Evolutionary conservation across 2,797 vertebrate species (phyloP), one percentile per base, ranked within the genome.

Genomic region (Girardinus metallicus): DNA sequence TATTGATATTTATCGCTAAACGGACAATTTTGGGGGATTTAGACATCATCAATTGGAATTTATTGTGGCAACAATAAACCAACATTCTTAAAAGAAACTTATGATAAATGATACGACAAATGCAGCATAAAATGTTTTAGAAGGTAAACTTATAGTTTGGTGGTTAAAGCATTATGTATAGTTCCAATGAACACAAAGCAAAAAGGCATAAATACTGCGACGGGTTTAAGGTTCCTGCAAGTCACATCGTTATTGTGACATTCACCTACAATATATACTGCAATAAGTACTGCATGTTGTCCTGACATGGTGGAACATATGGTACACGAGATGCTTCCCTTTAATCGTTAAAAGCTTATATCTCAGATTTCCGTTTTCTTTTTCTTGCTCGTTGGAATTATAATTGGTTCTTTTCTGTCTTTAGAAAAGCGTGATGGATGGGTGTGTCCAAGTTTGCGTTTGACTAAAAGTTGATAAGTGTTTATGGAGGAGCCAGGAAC

Each of bases 331-430:
- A 73, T 73, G 51, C 21, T 75, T 75, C 39, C 78, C 70, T 90
- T 83, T 82, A 79, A 87, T 80, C 29, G 53, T 55, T 26, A 81
- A 73, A 75, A 53, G 85, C 79, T 87, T 77, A 77, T 80, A 89
- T 91, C 80, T 72, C 78, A 90, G 85, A 88, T 21, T 13, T 49
- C 47, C 1, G 15, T 21, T 49, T 18, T 49, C 47, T 16, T 49
- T 16, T 49, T 49, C 47, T 49, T 18, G 5, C 18, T 49, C 3
- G 16, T 49, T 18, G 16, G 5, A 49, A 18, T 0, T 49, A 49
- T 49, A 49, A 26, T 53, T 53, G 51, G 0, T 53, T 53, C 23
- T 8, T 15, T 53, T n/a, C n/a, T n/a, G n/a, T n/a, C n/a, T n/a
- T n/a, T n/a, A n/a, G n/a, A n/a, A n/a, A n/a, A n/a, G n/a, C n/a